Evolutionary conservation across 2,888 invertebrate genomes (phyloP), one percentile per base, ranked within the genome.

Genomic region (Hipparchia semele): DNA sequence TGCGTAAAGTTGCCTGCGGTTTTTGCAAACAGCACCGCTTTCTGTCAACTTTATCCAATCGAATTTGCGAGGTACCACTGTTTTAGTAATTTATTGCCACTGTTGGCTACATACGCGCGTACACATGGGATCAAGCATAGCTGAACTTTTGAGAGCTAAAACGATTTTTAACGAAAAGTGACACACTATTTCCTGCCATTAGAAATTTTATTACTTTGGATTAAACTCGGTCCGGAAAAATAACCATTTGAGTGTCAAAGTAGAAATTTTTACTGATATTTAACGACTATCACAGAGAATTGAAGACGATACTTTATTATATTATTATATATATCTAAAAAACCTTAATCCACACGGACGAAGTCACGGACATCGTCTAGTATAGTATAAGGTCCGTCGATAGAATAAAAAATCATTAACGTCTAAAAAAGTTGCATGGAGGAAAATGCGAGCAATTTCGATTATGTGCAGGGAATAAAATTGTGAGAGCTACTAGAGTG

Each of bases 1-100:
- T 82, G 83, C 81, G 83, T 80, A 84, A 88, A 89, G 82, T 89
- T 88, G 83, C 86, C 87, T 86, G 87, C 80, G 90, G 90, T 89
- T 90, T 90, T 90, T 87, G 83, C 83, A 82, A 87, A 87, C 85
- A 80, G 80, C 84, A 80, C 78, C 79, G 79, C 77, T 79, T 80
- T 79, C 79, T 80, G 79, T 81, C 82, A 84, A 86, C 83, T 84
- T 83, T 81, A 81, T 77, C 82, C 79, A 81, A 83, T 84, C 81
- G 76, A 84, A 84, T 85, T 79, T 76, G 72, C 71, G 71, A 62
- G 66, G 49, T 39, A 71, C 71, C 71, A 71, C 13, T 46, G 65
- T 75, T 75, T 77, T 75, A 67, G 66, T 70, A 75, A 76, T 78
- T 76, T 76, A 75, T 68, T 68, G 70, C 65, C 59, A 51, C 74